Evolutionary conservation across 2,113 vertebrate species (phyloP), one percentile per base, ranked within the genome.

Genomic region (Cygnus atratus): DNA sequence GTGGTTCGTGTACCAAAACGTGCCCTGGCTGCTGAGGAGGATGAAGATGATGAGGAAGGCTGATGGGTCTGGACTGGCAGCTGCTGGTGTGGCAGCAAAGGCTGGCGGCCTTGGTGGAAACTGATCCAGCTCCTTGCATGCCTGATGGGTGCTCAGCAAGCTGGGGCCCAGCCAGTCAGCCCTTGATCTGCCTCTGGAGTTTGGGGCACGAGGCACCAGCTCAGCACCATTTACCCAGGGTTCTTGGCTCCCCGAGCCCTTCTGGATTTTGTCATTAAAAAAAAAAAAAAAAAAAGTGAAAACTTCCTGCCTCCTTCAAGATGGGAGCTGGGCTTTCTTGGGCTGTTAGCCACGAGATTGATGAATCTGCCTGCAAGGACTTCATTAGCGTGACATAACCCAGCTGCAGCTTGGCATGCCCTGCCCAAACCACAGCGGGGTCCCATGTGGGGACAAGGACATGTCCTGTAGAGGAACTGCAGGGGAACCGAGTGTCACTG

Each of bases 191-290:
- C 25, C 13, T 26, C 12, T 7, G 19, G n/a, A 87, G 25, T 5
- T 0, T 43, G 61, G 18, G 33, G 25, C 37, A n/a, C 0, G 2
- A 70, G 7, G 21, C 33, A 89, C 26, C 22, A 76, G 7, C 14
- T 58, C 48, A 57, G 7, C 13, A 39, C 13, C 4, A 22, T 81
- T 65, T 59, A 31, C 44, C 26, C 15, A 18, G 22, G 33, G 15
- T 6, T 71, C 19, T 70, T 3, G 0, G 21, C 66, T 65, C 28
- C n/a, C 54, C 0, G 0, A 85, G 44, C 22, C 15, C 26, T 55
- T 75, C 57, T 84, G 73, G 55, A 74, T 79, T 74, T 79, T 3
- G 6, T 62, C 44, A 43, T n/a, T 44, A 19, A 21, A 20, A 2
- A 13, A 9, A 1, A 15, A n/a, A 67, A 24, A 46, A 11, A n/a